A percentile compares a stretch with the other conserved stretches of the same genome.
phyloP scores from a whole-genome alignment of 2,797 vertebrate genomes.

The Capromys pilorides region DNA sequence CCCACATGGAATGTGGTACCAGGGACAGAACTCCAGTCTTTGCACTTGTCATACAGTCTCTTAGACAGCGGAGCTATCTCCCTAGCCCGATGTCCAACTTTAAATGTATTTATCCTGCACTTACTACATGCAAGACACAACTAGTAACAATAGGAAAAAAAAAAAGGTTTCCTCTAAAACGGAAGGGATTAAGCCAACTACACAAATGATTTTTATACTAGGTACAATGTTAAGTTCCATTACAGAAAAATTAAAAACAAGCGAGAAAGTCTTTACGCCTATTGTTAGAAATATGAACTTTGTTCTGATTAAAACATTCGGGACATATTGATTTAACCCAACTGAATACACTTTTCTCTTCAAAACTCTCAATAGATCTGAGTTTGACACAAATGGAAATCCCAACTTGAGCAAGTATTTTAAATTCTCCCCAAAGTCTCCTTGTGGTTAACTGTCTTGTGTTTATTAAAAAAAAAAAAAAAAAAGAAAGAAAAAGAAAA shows the following conservation, averaged over 20 bases:
- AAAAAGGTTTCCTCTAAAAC: not conserved
- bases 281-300: conserved; percentile 19
- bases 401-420: not conserved
- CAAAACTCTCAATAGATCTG: conserved; percentile 38
- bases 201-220: conserved; percentile 12
- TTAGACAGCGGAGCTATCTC: too few relatives aligned
- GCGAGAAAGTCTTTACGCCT: not conserved
- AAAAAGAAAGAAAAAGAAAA: not conserved
- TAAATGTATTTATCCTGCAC: conserved; percentile 12
- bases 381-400: not conserved
- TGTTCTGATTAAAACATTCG: not conserved
- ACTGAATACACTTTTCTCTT: conserved; percentile 26
- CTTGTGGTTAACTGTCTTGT: not conserved
- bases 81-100: not conserved
- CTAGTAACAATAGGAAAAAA: not conserved
- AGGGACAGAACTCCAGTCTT: too few relatives aligned
- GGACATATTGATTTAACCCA: not conserved
- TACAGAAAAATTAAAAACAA: not conserved
- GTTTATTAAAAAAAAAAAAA: not conserved
- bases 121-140: not conserved
- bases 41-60: too few relatives aligned
- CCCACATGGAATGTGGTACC: too few relatives aligned
- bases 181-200: not conserved
- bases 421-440: not conserved
- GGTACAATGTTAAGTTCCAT: not conserved